phyloP scores from a whole-genome alignment of 1,140 invertebrate species.

The Acyrthosiphon pisum region DNA sequence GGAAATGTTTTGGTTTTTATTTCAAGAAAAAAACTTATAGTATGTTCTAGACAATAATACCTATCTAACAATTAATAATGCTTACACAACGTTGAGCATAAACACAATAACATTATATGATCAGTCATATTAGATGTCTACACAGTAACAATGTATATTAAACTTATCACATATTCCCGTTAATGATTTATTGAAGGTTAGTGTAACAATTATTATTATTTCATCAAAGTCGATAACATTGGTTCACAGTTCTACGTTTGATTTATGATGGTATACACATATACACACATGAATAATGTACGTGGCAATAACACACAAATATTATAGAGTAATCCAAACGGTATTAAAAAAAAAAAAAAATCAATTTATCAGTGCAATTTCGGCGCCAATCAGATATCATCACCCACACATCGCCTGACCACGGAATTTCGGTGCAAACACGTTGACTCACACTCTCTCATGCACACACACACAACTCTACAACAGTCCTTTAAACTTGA shows the following conservation, averaged over 20 bases:
- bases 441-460: background rate
- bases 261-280: background rate
- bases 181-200: conserved; percentile 45
- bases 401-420: background rate
- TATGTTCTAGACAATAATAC: background rate
- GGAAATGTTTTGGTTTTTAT: background rate
- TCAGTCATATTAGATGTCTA: background rate
- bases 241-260: conserved; percentile 47
- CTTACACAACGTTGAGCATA: background rate
- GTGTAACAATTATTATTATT: conserved; percentile 50
- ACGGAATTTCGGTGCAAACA: background rate
- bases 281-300: background rate
- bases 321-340: background rate
- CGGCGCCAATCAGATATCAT: background rate
- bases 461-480: too few relatives aligned
- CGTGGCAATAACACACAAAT: background rate
- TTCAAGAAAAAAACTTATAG: background rate
- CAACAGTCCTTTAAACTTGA: background rate
- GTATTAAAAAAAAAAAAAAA: background rate
- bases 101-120: background rate
- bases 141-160: conserved; percentile 22
- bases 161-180: conserved; percentile 37
- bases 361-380: background rate
- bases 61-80: background rate
- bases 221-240: conserved; percentile 51